Conservation (phyloP, 2,888 invertebrate species). For the Caenorhabditis sp. region DNA sequence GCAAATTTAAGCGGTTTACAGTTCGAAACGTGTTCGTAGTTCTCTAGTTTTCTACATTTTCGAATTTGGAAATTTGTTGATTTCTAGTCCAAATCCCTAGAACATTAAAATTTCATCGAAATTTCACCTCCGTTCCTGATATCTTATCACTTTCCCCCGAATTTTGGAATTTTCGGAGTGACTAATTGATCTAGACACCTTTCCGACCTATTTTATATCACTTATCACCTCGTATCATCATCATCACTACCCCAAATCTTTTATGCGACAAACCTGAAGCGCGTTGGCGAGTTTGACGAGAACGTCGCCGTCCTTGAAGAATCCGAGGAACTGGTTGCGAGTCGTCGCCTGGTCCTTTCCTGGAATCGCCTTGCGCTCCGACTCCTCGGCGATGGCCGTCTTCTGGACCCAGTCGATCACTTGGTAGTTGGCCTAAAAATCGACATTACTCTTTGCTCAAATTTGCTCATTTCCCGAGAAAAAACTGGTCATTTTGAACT, state of each 20-base stretch:
- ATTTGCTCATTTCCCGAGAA: neutral
- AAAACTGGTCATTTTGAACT: too few species aligned
- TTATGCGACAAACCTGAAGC: conserved; percentile 58
- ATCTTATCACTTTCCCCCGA: neutral
- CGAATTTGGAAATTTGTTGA: too few species aligned
- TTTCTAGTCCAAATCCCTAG: too few species aligned
- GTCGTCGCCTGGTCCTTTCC: conserved; percentile 74
- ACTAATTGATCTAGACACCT: conserved; percentile 24
- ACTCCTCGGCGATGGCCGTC: conserved; percentile 70
- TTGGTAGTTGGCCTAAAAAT: conserved; percentile 71
- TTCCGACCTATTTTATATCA: conserved; percentile 37
- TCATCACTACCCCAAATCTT: neutral
- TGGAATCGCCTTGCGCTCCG: conserved; percentile 69
- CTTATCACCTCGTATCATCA: too few species aligned
- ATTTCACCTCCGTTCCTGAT: neutral
- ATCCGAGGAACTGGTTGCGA: conserved; percentile 74
- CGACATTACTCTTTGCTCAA: too few species aligned
- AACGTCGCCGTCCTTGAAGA: conserved; percentile 73
- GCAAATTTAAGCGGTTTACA: conserved; percentile 3
- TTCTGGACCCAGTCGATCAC: conserved; percentile 74
- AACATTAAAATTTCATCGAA: neutral
- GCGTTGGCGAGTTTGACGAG: conserved; percentile 75
- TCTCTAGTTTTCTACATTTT: too few species aligned
- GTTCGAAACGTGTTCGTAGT: too few species aligned
- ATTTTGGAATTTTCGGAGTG: too few species aligned